Base-by-base conservation (phyloP, 2,113 vertebrate species). In the Otolemur garnettii region DNA sequence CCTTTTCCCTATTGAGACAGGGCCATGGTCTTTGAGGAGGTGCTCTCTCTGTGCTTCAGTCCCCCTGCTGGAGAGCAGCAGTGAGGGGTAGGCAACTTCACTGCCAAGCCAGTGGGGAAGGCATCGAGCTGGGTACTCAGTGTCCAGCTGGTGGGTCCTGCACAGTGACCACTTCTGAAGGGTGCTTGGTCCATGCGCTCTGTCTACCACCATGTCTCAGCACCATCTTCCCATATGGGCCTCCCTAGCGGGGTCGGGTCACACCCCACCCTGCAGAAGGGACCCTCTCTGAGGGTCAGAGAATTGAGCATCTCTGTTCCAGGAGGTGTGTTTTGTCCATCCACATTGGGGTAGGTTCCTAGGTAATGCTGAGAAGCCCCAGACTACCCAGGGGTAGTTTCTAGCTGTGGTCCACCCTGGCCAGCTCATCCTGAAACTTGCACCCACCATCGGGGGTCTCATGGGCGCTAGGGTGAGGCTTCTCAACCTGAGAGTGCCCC, bases 81-180 rank as follows among this genome's bases (percentile, higher is more conserved):
- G 0, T 5, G 60, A 38, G n/a, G 24, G n/a, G 42, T 3, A 1
- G 4, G 0, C 0, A 33, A 12, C 60, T 15, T n/a, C 22, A 4
- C 14, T 1, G 45, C 45, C 45, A 50, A 50, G 45, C 21, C 4
- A 0, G 7, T 0, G 13, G 24, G 2, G 2, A 8, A 7, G n/a
- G 35, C 1, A 8, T 2, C 4, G 0, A 5, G n/a, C 1, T 15
- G 4, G 21, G 2, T 1, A 2, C 26, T 12, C 14, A 0, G 45
- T 1, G 64, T 9, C 45, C 26, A 15, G 3, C 8, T 9, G 12
- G 11, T 9, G 45, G n/a, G 45, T 1, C 9, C 21, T 5, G 13
- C 2, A 10, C 21, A 18, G 72, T 24, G 1, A 0, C 35, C 30
- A 7, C 8, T 13, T 28, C 33, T 14, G 33, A 38, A 4, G n/a